Percentiles rank a stretch among this genome's conserved stretches.
Conservation (phyloP, 2,113 vertebrate species). For the Corydoras sp. region DNA sequence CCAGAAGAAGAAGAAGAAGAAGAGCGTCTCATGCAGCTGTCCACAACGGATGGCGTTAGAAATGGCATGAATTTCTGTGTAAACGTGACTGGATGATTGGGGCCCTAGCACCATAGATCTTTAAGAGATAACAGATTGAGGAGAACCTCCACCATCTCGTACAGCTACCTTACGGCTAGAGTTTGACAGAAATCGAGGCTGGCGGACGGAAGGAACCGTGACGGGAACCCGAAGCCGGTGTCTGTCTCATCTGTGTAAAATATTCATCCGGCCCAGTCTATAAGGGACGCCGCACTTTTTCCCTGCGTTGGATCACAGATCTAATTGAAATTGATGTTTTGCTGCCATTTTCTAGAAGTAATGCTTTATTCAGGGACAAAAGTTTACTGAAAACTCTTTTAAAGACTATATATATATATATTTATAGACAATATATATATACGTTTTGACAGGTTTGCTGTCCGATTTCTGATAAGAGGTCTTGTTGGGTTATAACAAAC, state of each 20-base stretch:
- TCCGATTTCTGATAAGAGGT: too few relatives aligned
- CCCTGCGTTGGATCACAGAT: too few relatives aligned
- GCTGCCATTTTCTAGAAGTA: too few relatives aligned
- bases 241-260: slow-evolving; percentile 32
- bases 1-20: slow-evolving; percentile 24
- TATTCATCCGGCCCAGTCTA: slow-evolving; percentile 3
- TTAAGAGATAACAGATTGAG: slow-evolving; percentile 52
- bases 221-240: neutral
- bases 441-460: too few relatives aligned
- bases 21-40: slow-evolving; percentile 68
- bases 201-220: slow-evolving; percentile 34
- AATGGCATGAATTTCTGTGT: slow-evolving; percentile 94
- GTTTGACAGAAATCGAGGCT: slow-evolving; percentile 65
- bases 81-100: slow-evolving; percentile 83
- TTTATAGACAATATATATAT: too few relatives aligned
- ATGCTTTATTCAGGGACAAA: too few relatives aligned
- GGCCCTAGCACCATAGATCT: slow-evolving; percentile 75
- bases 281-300: too few relatives aligned
- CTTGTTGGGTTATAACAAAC: too few relatives aligned
- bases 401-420: too few relatives aligned
- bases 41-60: slow-evolving; percentile 75
- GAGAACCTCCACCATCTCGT: slow-evolving; percentile 48
- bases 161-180: slow-evolving; percentile 39
- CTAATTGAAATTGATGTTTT: too few relatives aligned
- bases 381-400: too few relatives aligned